These are phyloP conservation scores for Hirundo rustica DNA, from an alignment of 2,797 vertebrate species.

Conservation along the genomic window DNA sequence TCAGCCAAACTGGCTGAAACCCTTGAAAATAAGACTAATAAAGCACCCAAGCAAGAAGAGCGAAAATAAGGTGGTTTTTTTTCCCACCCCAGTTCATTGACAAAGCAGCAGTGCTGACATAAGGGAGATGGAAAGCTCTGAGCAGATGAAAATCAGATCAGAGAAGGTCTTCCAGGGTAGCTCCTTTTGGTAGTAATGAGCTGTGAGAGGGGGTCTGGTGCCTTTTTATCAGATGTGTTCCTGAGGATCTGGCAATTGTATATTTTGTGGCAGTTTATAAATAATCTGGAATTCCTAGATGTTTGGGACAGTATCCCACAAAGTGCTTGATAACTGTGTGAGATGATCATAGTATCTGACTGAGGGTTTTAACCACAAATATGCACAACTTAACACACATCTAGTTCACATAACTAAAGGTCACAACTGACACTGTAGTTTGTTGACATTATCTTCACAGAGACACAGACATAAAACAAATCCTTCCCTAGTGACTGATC, in stretches of 20 bases:
- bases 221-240: rapidly evolving
- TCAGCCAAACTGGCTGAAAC: background rate
- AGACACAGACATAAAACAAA: background rate
- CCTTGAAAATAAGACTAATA: background rate
- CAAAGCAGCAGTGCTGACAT: background rate
- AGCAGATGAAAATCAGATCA: background rate
- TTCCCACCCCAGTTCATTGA: background rate
- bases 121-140: background rate
- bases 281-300: background rate
- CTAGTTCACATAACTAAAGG: background rate
- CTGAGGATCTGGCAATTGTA: background rate
- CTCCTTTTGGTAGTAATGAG: background rate
- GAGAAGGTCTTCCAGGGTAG: background rate
- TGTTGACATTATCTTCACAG: background rate
- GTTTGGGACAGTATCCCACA: background rate
- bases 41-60: background rate
- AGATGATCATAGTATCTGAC: background rate
- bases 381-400: background rate
- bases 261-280: background rate
- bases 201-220: background rate
- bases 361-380: background rate
- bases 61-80: background rate
- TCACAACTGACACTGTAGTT: background rate
- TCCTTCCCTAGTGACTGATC: background rate
- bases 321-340: background rate